These are phyloP conservation scores for Micrastur ruficollis DNA, from an alignment of 2,797 vertebrate species.

Conservation along the genomic window DNA sequence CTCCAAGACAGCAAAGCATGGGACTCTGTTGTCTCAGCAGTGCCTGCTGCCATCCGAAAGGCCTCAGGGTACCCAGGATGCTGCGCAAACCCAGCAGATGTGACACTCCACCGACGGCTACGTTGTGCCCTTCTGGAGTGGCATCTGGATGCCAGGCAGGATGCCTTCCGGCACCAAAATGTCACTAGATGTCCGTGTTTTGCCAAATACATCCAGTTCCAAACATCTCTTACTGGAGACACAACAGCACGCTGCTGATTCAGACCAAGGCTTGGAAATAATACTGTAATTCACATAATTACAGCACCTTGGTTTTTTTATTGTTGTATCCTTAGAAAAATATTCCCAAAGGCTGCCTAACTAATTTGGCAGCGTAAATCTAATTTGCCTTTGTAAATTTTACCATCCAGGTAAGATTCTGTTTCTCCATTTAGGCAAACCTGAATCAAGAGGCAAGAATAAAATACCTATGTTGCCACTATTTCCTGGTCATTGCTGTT, in stretches of 20 bases:
- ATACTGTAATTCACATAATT: neutral
- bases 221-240: neutral
- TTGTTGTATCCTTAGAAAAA: neutral
- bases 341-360: neutral
- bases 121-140: neutral
- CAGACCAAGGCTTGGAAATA: neutral
- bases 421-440: neutral
- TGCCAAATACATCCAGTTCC: neutral
- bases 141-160: neutral
- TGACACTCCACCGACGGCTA: neutral
- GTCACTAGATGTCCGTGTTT: neutral
- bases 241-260: neutral
- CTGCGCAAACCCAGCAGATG: neutral
- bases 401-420: neutral
- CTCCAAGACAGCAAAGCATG: neutral
- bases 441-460: slow-evolving; percentile 1
- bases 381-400: fast-evolving
- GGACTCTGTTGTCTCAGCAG: neutral
- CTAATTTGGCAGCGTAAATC: neutral
- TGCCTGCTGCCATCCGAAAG: neutral
- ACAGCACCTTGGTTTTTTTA: neutral
- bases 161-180: neutral
- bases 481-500: neutral
- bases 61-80: neutral
- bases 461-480: neutral